phyloP scores from a whole-genome alignment of 2,113 vertebrate genomes.

The Oxyruncus cristatus region DNA sequence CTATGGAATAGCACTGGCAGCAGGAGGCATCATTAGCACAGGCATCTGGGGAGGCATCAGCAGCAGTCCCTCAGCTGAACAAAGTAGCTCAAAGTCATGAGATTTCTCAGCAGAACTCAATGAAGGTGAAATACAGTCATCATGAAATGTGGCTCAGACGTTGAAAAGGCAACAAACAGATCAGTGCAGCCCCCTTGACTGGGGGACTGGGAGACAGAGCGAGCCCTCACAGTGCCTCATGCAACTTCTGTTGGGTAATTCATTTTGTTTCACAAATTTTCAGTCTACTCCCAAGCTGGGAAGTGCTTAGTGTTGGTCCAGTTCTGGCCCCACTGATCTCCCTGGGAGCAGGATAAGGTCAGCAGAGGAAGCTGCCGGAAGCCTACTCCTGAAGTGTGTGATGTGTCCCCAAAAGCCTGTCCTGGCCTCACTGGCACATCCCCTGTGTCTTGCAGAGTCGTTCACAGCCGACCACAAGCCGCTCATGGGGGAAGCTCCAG shows the following conservation, averaged over 20 bases:
- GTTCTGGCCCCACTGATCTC: neutral
- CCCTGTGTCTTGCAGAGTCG: constrained; percentile 78
- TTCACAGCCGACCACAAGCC: constrained; percentile 98
- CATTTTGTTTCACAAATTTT: neutral
- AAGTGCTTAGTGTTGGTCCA: neutral
- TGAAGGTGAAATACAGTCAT: neutral
- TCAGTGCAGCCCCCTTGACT: neutral
- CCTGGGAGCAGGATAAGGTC: neutral
- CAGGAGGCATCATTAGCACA: neutral
- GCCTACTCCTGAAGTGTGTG: rapidly evolving
- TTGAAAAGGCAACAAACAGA: neutral
- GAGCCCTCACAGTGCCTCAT: rapidly evolving
- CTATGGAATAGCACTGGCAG: neutral
- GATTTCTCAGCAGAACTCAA: neutral
- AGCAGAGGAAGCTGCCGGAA: neutral
- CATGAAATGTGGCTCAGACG: neutral
- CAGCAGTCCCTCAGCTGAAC: neutral
- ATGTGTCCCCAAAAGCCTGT: rapidly evolving
- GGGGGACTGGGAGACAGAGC: neutral
- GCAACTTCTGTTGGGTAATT: neutral
- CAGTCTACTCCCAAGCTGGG: neutral
- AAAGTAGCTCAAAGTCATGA: neutral
- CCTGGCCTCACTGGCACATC: neutral
- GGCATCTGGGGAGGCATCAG: neutral
- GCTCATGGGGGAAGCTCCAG: constrained; percentile 92